These are phyloP conservation scores for Neoarius graeffei DNA, from an alignment of 2,113 vertebrate species.

Conservation along the genomic window DNA sequence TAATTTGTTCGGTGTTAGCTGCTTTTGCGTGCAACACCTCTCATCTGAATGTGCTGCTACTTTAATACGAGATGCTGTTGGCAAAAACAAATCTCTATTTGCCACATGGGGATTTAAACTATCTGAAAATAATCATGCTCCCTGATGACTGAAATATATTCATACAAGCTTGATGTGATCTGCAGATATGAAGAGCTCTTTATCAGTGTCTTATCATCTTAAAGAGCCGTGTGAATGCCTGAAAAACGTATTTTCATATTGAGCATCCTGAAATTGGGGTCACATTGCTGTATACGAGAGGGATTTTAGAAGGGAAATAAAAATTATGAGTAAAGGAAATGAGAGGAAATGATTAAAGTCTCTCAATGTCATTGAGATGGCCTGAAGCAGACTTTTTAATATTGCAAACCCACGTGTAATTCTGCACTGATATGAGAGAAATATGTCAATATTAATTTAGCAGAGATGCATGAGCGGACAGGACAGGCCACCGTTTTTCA, in stretches of 20 bases:
- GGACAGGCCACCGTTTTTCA: conserved; percentile 35
- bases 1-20: not conserved
- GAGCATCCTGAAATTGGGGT: not conserved
- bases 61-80: not conserved
- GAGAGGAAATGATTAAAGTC: conserved; percentile 49
- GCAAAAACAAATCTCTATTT: not conserved
- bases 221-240: not conserved
- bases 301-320: conserved; percentile 38
- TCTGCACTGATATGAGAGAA: conserved; percentile 11
- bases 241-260: conserved; percentile 8
- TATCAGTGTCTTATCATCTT: conserved; percentile 30
- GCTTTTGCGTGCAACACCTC: not conserved
- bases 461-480: conserved; percentile 35
- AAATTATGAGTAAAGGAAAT: conserved; percentile 34
- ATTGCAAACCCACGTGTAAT: conserved; percentile 5
- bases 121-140: not conserved
- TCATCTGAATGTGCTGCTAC: not conserved
- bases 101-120: not conserved
- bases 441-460: conserved; percentile 48
- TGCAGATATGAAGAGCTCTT: not conserved
- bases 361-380: conserved; percentile 17
- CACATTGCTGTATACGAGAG: conserved; percentile 22
- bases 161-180: not conserved
- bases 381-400: conserved; percentile 42
- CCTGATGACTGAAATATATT: conserved; percentile 13